A percentile compares a stretch with the other conserved stretches of the same genome.
These are phyloP conservation scores for Clanis bilineata DNA, from an alignment of 2,888 invertebrate species.

Conservation along the genomic window DNA sequence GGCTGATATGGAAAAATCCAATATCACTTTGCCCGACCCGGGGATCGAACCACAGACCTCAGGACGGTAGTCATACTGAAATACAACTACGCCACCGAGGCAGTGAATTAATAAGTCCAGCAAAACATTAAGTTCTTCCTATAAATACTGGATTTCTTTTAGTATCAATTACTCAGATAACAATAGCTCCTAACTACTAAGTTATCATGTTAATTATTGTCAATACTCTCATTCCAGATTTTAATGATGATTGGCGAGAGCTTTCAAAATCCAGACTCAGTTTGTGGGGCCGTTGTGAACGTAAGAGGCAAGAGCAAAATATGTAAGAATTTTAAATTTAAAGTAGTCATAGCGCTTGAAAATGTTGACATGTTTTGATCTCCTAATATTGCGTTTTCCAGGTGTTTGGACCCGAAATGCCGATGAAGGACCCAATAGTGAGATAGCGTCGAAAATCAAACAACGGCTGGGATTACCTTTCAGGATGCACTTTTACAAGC, in stretches of 20 bases:
- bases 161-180: too few relatives aligned
- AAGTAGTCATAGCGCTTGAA: too few relatives aligned
- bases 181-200: too few relatives aligned
- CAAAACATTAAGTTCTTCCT: too few relatives aligned
- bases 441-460: conserved; percentile 92
- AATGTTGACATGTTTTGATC: not conserved
- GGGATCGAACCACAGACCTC: too few relatives aligned
- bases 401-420: conserved; percentile 91
- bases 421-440: conserved; percentile 85
- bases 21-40: too few relatives aligned
- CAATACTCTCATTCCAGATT: conserved; percentile 48
- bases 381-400: conserved; percentile 35
- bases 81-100: too few relatives aligned
- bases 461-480: conserved; percentile 82
- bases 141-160: too few relatives aligned
- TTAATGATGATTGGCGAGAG: conserved; percentile 95
- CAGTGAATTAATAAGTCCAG: too few relatives aligned
- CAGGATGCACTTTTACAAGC: conserved; percentile 86
- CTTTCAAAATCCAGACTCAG: conserved; percentile 95
- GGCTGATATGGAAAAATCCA: too few relatives aligned
- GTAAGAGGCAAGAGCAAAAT: conserved; percentile 94
- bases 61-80: too few relatives aligned
- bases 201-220: too few relatives aligned
- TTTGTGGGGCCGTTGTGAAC: conserved; percentile 98
- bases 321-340: conserved; percentile 81